Evolutionary conservation across 2,113 vertebrate species (phyloP), one percentile per base, ranked within the genome.

Genomic region (Centropus unirufus): DNA sequence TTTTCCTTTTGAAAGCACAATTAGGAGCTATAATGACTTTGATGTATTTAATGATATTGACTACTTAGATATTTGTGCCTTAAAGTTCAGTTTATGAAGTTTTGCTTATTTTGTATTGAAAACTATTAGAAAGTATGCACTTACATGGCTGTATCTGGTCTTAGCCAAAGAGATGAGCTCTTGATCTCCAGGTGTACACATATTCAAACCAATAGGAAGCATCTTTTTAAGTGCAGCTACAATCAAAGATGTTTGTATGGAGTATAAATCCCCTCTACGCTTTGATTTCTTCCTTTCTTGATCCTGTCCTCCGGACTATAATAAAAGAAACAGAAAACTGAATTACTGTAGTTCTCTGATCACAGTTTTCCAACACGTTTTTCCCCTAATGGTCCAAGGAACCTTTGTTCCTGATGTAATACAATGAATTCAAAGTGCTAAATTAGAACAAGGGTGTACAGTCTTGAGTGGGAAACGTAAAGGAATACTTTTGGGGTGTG

Each of bases 171-270:
- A 98, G 93, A 99, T 99, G 89, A 99, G 98, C 96, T 99, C 99
- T 98, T 99, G 99, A 95, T 99, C 99, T 19, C 99, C 99, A 4
- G 99, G 99, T 2, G 99, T 99, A 77, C 99, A 99, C 99, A 99
- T 99, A 96, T 99, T 99, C 96, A 99, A 97, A 61, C 99, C 99
- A 51, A 99, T 99, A 30, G 99, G 99, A 96, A 99, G 98, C 99
- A 99, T 99, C 97, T 99, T 99, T 98, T 99, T 99, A 96, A 99
- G 98, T 7, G 99, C 99, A 5, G 99, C 99, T 93, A 99, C 99
- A 52, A 99, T 99, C 94, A 99, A 97, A 8, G 99, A 99, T 21
- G 99, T 99, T 97, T 99, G 99, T 97, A 99, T 98, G 69, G 99
- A 99, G 93, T 99, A 99, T 77, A 99, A 98, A 96, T 99, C 99